Evolutionary conservation across 2,113 vertebrate species (phyloP).

Genomic region (Struthidea cinerea): DNA sequence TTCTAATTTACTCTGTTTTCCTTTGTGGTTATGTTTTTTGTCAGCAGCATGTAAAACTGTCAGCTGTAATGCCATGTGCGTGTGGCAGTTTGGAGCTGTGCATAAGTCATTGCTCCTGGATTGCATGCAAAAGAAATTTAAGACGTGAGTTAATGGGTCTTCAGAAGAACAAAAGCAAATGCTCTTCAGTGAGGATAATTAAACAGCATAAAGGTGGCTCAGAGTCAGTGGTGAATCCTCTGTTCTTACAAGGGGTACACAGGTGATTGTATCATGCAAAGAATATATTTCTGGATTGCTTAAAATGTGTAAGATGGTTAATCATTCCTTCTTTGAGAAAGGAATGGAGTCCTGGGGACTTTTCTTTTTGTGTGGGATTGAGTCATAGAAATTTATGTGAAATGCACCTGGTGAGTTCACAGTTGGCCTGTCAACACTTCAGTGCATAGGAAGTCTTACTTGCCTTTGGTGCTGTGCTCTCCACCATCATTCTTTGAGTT

Average conservation of each 20-base stretch:
- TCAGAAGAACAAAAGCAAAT: not conserved
- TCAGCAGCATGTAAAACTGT: not conserved
- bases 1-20: not conserved
- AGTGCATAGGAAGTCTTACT: not conserved
- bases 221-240: not conserved
- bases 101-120: not conserved
- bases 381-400: not conserved
- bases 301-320: not conserved
- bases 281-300: not conserved
- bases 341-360: not conserved
- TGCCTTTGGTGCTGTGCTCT: not conserved
- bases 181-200: not conserved
- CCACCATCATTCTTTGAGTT: not conserved
- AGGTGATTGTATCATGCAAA: not conserved
- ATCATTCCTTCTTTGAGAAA: not conserved
- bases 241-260: not conserved
- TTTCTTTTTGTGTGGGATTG: not conserved
- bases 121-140: not conserved
- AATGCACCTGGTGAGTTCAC: not conserved
- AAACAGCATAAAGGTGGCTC: not conserved
- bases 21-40: not conserved
- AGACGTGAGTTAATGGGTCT: not conserved
- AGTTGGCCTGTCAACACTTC: not conserved
- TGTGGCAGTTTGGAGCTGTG: not conserved
- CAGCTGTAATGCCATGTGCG: not conserved